Conservation (phyloP, 2,113 vertebrate species). For the Nycticryphes semicollaris region DNA sequence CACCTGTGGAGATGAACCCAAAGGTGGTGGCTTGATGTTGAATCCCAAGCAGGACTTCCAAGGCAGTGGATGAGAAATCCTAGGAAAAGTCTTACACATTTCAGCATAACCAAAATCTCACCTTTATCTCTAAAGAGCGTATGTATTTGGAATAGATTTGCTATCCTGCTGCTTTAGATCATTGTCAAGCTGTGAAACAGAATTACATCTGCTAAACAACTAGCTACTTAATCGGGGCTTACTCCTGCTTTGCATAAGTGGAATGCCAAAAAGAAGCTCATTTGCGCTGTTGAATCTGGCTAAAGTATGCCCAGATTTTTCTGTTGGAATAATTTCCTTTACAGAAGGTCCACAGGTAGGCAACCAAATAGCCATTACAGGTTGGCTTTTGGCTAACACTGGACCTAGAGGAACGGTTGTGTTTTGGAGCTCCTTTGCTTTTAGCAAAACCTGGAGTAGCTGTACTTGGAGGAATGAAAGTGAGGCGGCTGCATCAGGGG, state of each 20-base stretch:
- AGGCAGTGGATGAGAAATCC: background rate
- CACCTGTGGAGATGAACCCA: background rate
- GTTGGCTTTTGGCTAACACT: background rate
- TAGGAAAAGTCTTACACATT: background rate
- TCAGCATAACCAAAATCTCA: background rate
- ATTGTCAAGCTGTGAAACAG: background rate
- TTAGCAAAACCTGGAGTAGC: background rate
- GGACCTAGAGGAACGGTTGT: background rate
- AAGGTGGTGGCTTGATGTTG: background rate
- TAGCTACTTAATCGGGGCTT: background rate
- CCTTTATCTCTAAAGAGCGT: background rate
- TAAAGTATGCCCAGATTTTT: background rate
- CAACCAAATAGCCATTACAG: background rate
- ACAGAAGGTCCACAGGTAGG: background rate
- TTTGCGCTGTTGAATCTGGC: background rate
- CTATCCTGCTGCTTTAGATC: background rate
- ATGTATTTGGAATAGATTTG: background rate
- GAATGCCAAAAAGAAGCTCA: background rate
- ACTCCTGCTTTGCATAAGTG: background rate
- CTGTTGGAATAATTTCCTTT: background rate
- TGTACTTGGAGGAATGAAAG: background rate
- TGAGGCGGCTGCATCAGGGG: background rate
- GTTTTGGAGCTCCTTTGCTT: background rate
- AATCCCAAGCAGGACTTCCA: background rate
- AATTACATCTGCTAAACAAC: background rate